phyloP scores from a whole-genome alignment of 2,888 invertebrate species.

The Agrilus mali region DNA sequence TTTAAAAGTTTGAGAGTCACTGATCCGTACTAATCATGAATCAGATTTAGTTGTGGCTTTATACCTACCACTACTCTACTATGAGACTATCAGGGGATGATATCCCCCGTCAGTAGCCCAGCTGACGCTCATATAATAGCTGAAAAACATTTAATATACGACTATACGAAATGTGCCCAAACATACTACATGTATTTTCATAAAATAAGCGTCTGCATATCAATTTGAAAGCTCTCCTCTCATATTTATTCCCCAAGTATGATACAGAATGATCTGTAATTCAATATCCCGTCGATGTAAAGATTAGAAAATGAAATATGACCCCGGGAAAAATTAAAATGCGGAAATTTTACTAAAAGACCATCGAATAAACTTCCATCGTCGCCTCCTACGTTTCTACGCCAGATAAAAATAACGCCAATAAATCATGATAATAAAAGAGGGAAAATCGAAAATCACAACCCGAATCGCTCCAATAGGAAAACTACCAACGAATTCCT shows the following conservation, averaged over 20 bases:
- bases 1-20: not conserved
- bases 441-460: too few species aligned
- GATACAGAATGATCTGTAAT: constrained; percentile 10
- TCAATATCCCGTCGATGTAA: constrained; percentile 12
- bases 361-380: too few species aligned
- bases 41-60: constrained; percentile 1
- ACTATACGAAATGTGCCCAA: constrained; percentile 24
- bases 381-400: too few species aligned
- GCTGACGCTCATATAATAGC: constrained; percentile 24
- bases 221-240: constrained; percentile 18
- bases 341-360: too few species aligned
- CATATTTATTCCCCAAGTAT: too few species aligned
- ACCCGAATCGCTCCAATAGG: too few species aligned
- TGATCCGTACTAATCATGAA: constrained; percentile 1
- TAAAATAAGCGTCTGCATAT: constrained; percentile 25
- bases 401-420: too few species aligned
- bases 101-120: constrained; percentile 12
- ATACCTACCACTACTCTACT: constrained; percentile 5
- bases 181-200: constrained; percentile 23
- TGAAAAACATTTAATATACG: constrained; percentile 25
- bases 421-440: too few species aligned
- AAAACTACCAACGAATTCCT: too few species aligned
- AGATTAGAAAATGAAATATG: constrained; percentile 12
- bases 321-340: constrained; percentile 2
- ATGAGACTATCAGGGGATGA: too few species aligned